Conservation (phyloP, 2,797 vertebrate genomes). For the Phalloptychus januarius region DNA sequence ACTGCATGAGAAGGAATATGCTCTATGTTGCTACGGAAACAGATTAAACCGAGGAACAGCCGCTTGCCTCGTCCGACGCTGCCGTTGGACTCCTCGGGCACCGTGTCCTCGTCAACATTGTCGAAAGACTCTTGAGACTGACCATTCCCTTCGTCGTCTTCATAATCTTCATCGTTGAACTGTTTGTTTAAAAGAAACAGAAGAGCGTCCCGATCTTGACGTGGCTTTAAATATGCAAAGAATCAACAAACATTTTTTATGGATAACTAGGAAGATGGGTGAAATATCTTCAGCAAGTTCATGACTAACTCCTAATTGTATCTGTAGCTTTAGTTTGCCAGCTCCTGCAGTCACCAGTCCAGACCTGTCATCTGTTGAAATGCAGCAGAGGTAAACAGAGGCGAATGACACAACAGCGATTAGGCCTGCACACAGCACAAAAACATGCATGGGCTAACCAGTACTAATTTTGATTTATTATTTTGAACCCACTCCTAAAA, state of each 20-base stretch:
- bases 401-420: neutral
- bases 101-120: constrained; percentile 63
- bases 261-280: neutral
- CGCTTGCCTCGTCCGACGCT: constrained; percentile 75
- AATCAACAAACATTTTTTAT: neutral
- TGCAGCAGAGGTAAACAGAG: neutral
- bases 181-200: constrained; percentile 52
- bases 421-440: neutral
- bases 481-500: neutral
- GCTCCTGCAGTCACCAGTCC: neutral
- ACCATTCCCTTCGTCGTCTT: constrained; percentile 77
- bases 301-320: neutral
- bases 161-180: constrained; percentile 78
- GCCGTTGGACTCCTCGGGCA: constrained; percentile 68
- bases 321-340: neutral
- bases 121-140: constrained; percentile 67
- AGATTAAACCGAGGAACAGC: neutral
- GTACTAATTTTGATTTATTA: neutral
- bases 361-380: neutral
- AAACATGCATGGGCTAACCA: neutral
- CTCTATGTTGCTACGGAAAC: too few species aligned
- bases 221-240: neutral
- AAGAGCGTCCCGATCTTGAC: neutral
- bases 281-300: neutral
- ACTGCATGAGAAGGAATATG: neutral